These are phyloP conservation scores for Matsumurasca onukii DNA, from an alignment of 1,140 invertebrate genomes.

Conservation along the genomic window DNA sequence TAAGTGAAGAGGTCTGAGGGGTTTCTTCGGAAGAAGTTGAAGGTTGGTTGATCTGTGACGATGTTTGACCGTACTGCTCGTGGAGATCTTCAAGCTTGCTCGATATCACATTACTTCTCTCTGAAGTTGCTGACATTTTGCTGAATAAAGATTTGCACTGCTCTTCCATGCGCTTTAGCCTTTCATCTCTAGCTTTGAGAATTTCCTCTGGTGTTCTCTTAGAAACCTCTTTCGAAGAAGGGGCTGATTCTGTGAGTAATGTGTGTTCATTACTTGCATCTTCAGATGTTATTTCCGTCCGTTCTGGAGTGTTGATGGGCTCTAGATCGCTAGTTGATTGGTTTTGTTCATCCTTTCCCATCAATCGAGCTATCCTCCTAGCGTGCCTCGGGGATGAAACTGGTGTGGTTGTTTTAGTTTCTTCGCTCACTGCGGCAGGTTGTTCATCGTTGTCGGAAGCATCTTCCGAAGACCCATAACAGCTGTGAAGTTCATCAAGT, in stretches of 20 bases:
- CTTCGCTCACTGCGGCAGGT: not conserved
- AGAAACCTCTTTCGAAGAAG: too few relatives aligned
- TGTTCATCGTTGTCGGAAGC: conserved; percentile 6
- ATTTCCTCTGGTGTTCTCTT: conserved; percentile 55
- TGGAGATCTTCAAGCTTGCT: conserved; percentile 54
- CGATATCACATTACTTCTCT: conserved; percentile 58
- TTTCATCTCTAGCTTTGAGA: conserved; percentile 57
- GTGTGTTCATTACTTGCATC: not conserved
- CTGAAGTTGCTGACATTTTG: conserved; percentile 62
- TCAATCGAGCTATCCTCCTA: not conserved
- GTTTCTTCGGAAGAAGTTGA: not conserved
- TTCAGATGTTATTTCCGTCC: not conserved
- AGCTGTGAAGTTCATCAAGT: conserved; percentile 52
- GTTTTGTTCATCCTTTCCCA: not conserved
- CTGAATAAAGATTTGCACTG: conserved; percentile 64
- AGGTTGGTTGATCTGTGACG: not conserved
- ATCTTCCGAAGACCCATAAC: conserved; percentile 37
- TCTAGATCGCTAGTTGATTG: not conserved
- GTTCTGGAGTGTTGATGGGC: too few relatives aligned
- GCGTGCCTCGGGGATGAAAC: not conserved
- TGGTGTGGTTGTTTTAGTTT: not conserved
- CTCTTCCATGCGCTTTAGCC: conserved; percentile 66
- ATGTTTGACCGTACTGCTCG: conserved; percentile 43
- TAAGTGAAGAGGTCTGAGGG: not conserved
- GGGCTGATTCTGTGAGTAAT: too few relatives aligned